Base-by-base conservation (phyloP, 2,113 vertebrate genomes). In the Falco punctatus region DNA sequence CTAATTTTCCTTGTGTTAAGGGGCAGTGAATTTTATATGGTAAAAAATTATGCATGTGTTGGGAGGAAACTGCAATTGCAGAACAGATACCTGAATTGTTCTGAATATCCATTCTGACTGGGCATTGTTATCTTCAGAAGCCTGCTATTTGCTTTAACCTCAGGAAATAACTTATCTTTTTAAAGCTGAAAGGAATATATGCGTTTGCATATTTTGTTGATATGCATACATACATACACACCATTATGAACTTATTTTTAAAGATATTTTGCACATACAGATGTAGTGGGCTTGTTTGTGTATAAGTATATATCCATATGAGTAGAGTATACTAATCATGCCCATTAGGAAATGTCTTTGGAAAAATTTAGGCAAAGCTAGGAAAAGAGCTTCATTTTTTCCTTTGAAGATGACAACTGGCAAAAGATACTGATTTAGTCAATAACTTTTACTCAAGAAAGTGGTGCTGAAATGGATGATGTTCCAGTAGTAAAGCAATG, bases 51-150 rank as follows among this genome's bases (percentile, higher is more conserved):
- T 5, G 3, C 3, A 5, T 61, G 48, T 58, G 3, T 66, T 71
- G 88, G 85, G 84, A 82, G 94, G 80, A 86, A 97, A 94, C 55
- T 27, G 62, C 44, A 94, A n/a, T 78, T 91, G 70, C 44, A 86
- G 57, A 94, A 81, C 59, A 85, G 57, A 77, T 93, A 81, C 24
- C 65, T 72, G 65, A 92, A 84, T 92, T 52, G 55, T 58, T 91
- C 64, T 85, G 61, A 66, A 67, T 86, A 84, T 66, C 82, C 66
- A 70, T 93, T 85, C 52, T 72, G 57, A 88, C 24, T 65, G 78
- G 79, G 58, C 14, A 42, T 90, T 92, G 21, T 72, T 94, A 78
- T 86, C 55, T 59, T 89, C 54, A 51, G 49, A 20, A 85, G 55
- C 11, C 59, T 93, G 54, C 8, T 78, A 38, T 88, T 84, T 91